These are phyloP conservation scores for Chorisops tibialis DNA, from an alignment of 2,888 invertebrate genomes.

Conservation along the genomic window DNA sequence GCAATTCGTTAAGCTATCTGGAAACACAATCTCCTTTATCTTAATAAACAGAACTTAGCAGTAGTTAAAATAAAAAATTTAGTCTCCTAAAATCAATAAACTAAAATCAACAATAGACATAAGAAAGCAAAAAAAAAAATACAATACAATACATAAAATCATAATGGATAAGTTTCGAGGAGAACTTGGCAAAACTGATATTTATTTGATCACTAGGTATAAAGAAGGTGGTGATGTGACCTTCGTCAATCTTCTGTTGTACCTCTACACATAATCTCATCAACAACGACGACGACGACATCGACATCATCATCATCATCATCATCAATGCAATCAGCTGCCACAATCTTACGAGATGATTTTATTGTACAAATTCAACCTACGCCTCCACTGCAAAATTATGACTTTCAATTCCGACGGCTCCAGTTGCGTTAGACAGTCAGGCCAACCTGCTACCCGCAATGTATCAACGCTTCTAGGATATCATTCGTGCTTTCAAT, in stretches of 20 bases:
- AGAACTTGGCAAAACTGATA: constrained; percentile 33
- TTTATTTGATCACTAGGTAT: constrained; percentile 36
- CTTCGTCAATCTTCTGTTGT: neutral
- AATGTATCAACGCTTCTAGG: too few relatives aligned
- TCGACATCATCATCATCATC: neutral
- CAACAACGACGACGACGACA: neutral
- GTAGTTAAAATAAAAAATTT: neutral
- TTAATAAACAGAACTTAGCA: too few relatives aligned
- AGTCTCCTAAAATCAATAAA: constrained; percentile 1
- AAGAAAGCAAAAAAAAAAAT: constrained; percentile 31
- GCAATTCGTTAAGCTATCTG: neutral
- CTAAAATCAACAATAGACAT: constrained; percentile 28
- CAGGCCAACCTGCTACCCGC: too few relatives aligned
- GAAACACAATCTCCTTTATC: neutral
- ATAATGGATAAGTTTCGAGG: constrained; percentile 31
- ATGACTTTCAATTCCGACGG: too few relatives aligned
- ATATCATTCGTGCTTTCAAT: too few relatives aligned
- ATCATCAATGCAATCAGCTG: too few relatives aligned
- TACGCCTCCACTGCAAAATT: too few relatives aligned
- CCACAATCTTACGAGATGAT: too few relatives aligned
- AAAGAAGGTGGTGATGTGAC: constrained; percentile 26
- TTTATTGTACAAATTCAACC: too few relatives aligned
- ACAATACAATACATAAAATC: constrained; percentile 21
- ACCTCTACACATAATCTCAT: neutral
- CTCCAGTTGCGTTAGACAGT: too few relatives aligned